Conservation (phyloP, 2,888 invertebrate genomes). For the Plutella xylostella region DNA sequence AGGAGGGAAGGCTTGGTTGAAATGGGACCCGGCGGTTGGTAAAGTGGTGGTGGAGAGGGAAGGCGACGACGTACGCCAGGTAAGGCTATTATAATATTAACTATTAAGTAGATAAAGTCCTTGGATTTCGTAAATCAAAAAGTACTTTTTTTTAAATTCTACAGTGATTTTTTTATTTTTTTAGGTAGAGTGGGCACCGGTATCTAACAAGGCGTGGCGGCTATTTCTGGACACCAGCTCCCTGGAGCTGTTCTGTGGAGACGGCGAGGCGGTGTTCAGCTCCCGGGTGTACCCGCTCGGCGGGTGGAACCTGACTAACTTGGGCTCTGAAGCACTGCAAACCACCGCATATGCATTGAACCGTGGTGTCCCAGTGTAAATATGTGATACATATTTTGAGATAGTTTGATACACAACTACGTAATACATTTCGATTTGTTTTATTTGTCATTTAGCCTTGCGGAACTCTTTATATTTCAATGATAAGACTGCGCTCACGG, state of each 20-base stretch:
- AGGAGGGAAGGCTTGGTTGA: conserved; percentile 28
- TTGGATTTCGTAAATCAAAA: too few species aligned
- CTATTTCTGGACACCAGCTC: conserved; percentile 55
- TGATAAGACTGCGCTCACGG: too few species aligned
- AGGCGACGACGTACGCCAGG: conserved; percentile 43
- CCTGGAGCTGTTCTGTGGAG: conserved; percentile 54
- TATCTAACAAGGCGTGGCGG: conserved; percentile 33
- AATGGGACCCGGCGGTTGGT: conserved; percentile 20
- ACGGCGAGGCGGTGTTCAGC: conserved; percentile 59
- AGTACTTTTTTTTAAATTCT: too few species aligned
- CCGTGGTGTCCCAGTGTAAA: conserved; percentile 39
- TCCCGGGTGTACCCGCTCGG: conserved; percentile 47
- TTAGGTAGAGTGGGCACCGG: conserved; percentile 48
- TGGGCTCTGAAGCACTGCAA: conserved; percentile 33
- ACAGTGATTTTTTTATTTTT: too few species aligned
- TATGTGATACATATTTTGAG: too few species aligned
- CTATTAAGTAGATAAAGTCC: too few species aligned
- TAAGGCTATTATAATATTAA: too few species aligned
- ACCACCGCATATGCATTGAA: conserved; percentile 37
- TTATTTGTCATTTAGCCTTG: too few species aligned
- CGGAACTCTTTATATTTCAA: too few species aligned
- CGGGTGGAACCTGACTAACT: conserved; percentile 43
- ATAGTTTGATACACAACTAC: too few species aligned
- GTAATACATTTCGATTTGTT: too few species aligned
- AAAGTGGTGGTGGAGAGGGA: conserved; percentile 44